Conservation (phyloP, 2,113 vertebrate species). For the Salvator merianae region DNA sequence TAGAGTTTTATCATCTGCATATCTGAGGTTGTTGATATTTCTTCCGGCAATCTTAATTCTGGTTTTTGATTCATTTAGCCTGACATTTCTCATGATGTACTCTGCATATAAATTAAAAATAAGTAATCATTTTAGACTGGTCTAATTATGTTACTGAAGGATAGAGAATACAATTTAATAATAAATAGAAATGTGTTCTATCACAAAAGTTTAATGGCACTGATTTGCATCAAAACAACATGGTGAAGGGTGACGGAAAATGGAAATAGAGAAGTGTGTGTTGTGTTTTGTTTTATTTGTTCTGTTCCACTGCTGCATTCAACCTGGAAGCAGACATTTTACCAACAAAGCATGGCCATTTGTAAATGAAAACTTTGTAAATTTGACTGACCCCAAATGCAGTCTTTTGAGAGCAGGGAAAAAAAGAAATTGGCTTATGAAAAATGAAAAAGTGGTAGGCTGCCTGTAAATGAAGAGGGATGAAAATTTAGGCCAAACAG, state of each 20-base stretch:
- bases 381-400: slow-evolving; percentile 48
- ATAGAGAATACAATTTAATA: not conserved
- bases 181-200: slow-evolving; percentile 29
- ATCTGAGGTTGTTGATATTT: too few relatives aligned
- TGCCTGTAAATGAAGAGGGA: not conserved
- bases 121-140: not conserved
- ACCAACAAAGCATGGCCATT: slow-evolving; percentile 59
- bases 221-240: slow-evolving; percentile 32
- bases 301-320: slow-evolving; percentile 44
- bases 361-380: slow-evolving; percentile 54
- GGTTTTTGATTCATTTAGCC: too few relatives aligned
- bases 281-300: slow-evolving; percentile 46
- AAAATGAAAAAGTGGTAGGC: slow-evolving; percentile 12
- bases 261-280: slow-evolving; percentile 37
- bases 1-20: too few relatives aligned
- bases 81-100: too few relatives aligned
- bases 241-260: slow-evolving; percentile 29
- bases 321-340: slow-evolving; percentile 19
- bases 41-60: too few relatives aligned
- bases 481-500: not conserved
- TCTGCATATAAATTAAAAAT: not conserved
- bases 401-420: slow-evolving; percentile 38
- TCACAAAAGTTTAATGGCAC: slow-evolving; percentile 54
- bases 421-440: slow-evolving; percentile 28
- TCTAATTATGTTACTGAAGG: not conserved